phyloP scores from a whole-genome alignment of 2,888 invertebrate genomes.

The Tuta absoluta region DNA sequence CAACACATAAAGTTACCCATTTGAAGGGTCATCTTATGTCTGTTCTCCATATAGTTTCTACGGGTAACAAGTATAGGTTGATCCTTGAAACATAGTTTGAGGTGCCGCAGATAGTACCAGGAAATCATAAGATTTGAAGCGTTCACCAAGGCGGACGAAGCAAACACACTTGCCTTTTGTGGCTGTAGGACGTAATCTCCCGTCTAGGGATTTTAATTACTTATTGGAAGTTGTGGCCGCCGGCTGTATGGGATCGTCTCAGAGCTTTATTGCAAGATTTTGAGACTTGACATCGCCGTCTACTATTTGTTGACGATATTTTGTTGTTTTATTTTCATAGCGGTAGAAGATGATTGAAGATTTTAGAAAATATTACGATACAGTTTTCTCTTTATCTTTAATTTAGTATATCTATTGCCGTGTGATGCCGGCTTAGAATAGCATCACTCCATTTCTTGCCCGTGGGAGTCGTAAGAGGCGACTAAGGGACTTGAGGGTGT shows the following conservation, averaged over 20 bases:
- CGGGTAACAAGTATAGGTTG: too few relatives aligned
- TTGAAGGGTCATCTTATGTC: too few relatives aligned
- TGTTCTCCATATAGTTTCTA: too few relatives aligned
- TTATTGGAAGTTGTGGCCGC: slow-evolving; percentile 80
- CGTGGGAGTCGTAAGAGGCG: too few relatives aligned
- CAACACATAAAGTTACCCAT: too few relatives aligned
- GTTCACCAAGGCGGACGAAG: slow-evolving; percentile 56
- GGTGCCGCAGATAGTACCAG: slow-evolving; percentile 45
- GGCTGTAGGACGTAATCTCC: slow-evolving; percentile 68
- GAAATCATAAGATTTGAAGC: slow-evolving; percentile 64
- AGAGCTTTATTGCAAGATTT: slow-evolving; percentile 71
- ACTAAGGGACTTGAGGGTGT: too few relatives aligned
- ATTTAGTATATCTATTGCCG: too few relatives aligned
- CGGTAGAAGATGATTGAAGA: neutral
- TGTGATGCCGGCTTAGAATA: too few relatives aligned
- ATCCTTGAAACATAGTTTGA: too few relatives aligned
- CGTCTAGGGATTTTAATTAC: slow-evolving; percentile 79
- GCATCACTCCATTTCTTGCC: too few relatives aligned
- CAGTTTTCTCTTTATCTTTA: too few relatives aligned
- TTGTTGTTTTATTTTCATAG: neutral
- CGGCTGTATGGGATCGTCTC: slow-evolving; percentile 71
- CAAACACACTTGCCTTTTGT: slow-evolving; percentile 70
- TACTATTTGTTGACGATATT: slow-evolving; percentile 29
- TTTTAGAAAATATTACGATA: too few relatives aligned
- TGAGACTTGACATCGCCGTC: slow-evolving; percentile 50